A percentile compares a stretch with the other conserved stretches of the same genome.
phyloP scores from a whole-genome alignment of 1,140 invertebrate species.

The Lucilia cuprina region DNA sequence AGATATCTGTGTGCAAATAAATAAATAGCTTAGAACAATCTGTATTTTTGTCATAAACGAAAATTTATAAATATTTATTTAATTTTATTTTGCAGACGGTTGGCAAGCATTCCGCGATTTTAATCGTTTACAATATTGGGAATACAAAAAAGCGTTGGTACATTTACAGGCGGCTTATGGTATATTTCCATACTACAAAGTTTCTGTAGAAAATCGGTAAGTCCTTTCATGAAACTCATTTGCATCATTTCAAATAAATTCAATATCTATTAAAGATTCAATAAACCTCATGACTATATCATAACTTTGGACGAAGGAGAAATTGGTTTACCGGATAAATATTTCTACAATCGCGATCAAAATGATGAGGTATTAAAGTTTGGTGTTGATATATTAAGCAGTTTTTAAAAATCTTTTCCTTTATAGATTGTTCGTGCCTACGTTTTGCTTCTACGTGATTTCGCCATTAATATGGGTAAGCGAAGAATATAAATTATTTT shows the following conservation, averaged over 20 bases:
- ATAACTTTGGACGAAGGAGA: constrained; percentile 59
- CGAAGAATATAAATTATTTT: not conserved
- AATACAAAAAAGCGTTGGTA: constrained; percentile 49
- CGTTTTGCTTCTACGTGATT: constrained; percentile 54
- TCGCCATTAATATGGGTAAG: constrained; percentile 59
- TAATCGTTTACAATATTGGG: constrained; percentile 52
- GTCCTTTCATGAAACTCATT: not conserved
- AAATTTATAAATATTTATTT: not conserved
- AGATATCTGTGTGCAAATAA: too few species aligned
- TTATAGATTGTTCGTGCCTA: constrained; percentile 51
- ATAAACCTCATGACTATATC: constrained; percentile 56
- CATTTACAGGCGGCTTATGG: constrained; percentile 55
- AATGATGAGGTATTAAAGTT: constrained; percentile 50
- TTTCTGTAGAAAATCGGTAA: constrained; percentile 54
- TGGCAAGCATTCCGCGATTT: constrained; percentile 54
- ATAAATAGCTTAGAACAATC: too few species aligned
- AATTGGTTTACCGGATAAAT: constrained; percentile 57
- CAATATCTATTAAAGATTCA: constrained; percentile 43
- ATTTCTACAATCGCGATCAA: constrained; percentile 55
- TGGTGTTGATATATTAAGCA: not conserved
- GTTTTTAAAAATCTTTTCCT: not conserved
- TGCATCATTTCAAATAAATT: not conserved
- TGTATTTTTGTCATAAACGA: too few species aligned
- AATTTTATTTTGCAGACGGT: constrained; percentile 47
- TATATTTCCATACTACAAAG: constrained; percentile 57